These are phyloP conservation scores for Marisa cornuarietis DNA, from an alignment of 1,140 invertebrate genomes.

Conservation along the genomic window DNA sequence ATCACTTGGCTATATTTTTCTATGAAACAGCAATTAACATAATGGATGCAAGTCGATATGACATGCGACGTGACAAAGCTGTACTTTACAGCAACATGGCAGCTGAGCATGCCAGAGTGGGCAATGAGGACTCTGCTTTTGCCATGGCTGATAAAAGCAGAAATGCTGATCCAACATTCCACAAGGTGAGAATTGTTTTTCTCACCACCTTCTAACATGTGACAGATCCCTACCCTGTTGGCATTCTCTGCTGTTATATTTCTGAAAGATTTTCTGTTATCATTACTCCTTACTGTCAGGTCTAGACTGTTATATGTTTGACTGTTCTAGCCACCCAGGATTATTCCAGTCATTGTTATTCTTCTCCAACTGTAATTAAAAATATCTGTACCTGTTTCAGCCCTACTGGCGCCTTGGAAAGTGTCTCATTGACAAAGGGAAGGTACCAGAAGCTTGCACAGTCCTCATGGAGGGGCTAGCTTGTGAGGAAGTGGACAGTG, in stretches of 20 bases:
- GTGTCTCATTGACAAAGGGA: slow-evolving; percentile 11
- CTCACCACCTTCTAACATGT: slow-evolving; percentile 2
- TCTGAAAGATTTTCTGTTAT: background rate
- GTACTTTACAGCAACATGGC: slow-evolving; percentile 39
- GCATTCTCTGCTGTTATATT: background rate
- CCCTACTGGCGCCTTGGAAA: slow-evolving; percentile 22
- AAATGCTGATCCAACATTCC: slow-evolving; percentile 25
- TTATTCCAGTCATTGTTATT: background rate
- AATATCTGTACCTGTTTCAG: background rate
- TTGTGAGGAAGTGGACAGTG: slow-evolving; percentile 4
- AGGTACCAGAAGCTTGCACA: background rate
- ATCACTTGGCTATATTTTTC: slow-evolving; percentile 24
- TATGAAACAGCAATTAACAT: slow-evolving; percentile 30
- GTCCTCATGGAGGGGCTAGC: background rate
- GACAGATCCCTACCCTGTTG: background rate
- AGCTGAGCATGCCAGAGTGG: slow-evolving; percentile 22
- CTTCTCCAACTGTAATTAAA: background rate
- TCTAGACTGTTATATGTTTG: background rate
- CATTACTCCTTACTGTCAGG: background rate
- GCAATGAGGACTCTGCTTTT: slow-evolving; percentile 22
- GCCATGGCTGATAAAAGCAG: slow-evolving; percentile 32
- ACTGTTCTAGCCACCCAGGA: no score
- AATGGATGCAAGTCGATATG: slow-evolving; percentile 10
- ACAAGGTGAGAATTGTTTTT: slow-evolving; percentile 28
- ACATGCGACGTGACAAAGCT: slow-evolving; percentile 27